Conservation (phyloP, 2,797 vertebrate genomes). For the Enteromius treurensis region DNA sequence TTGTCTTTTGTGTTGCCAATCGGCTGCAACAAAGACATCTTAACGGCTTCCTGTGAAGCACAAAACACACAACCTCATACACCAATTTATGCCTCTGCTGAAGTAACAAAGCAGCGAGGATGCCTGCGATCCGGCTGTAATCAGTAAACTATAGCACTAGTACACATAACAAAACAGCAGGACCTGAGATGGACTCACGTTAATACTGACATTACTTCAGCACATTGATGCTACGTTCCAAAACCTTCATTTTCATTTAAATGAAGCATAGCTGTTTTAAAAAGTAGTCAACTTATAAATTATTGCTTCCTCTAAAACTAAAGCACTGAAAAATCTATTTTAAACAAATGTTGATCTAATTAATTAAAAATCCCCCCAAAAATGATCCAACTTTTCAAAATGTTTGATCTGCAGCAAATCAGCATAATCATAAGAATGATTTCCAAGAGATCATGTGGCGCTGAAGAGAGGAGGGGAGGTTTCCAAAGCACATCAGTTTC, state of each 20-base stretch:
- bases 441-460: not conserved
- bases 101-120: conserved; percentile 32
- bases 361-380: not conserved
- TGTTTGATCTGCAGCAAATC: not conserved
- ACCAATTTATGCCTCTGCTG: conserved; percentile 37
- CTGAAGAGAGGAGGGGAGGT: not conserved
- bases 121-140: conserved; percentile 21
- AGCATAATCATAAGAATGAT: not conserved
- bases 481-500: no score
- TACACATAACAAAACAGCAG: conserved; percentile 29
- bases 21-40: conserved; percentile 53
- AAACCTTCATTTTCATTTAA: not conserved
- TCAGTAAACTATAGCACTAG: conserved; percentile 32
- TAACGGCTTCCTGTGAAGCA: conserved; percentile 44
- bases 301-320: not conserved
- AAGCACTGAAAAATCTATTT: no score
- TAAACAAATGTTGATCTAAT: not conserved
- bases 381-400: not conserved
- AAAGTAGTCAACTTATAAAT: not conserved
- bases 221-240: not conserved
- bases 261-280: not conserved
- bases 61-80: conserved; percentile 38
- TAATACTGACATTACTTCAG: conserved; percentile 14
- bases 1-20: conserved; percentile 55
- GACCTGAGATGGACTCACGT: not conserved